phyloP scores from a whole-genome alignment of 2,888 invertebrate genomes.

The Coremacera marginata region DNA sequence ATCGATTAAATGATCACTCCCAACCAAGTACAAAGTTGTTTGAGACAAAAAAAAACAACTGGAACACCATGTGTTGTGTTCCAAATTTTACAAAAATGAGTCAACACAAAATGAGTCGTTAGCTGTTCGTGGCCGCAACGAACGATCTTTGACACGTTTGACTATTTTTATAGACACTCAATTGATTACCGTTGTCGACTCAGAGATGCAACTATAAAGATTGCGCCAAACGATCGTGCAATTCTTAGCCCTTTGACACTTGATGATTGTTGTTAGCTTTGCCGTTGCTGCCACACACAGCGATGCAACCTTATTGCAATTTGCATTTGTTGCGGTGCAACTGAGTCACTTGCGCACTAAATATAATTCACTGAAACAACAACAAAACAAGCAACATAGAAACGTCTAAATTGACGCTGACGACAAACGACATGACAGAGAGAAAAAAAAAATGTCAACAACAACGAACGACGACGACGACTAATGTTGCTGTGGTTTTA shows the following conservation, averaged over 20 bases:
- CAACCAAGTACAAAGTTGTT: too few relatives aligned
- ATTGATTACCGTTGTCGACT: too few relatives aligned
- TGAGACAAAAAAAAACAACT: too few relatives aligned
- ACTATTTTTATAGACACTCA: too few relatives aligned
- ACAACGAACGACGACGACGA: not conserved
- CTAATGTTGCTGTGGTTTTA: not conserved
- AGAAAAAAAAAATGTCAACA: too few relatives aligned
- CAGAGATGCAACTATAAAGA: not conserved
- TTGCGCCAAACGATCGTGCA: not conserved
- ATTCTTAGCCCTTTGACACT: slow-evolving; percentile 19
- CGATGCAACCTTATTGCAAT: slow-evolving; percentile 16
- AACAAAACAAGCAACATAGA: not conserved
- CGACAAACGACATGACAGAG: not conserved
- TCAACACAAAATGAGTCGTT: too few relatives aligned
- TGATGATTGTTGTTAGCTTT: not conserved
- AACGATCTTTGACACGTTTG: too few relatives aligned
- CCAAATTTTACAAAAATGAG: too few relatives aligned
- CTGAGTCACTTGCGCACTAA: slow-evolving; percentile 17
- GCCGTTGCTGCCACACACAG: slow-evolving; percentile 10
- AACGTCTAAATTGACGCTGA: not conserved
- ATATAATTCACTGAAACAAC: not conserved
- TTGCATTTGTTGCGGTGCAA: not conserved
- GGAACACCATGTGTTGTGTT: too few relatives aligned
- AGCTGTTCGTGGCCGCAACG: too few relatives aligned
- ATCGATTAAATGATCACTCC: too few relatives aligned